A percentile compares a stretch with the other conserved stretches of the same genome.
These are phyloP conservation scores for Drosophila barbarae DNA, from an alignment of 2,888 invertebrate genomes.

Conservation along the genomic window DNA sequence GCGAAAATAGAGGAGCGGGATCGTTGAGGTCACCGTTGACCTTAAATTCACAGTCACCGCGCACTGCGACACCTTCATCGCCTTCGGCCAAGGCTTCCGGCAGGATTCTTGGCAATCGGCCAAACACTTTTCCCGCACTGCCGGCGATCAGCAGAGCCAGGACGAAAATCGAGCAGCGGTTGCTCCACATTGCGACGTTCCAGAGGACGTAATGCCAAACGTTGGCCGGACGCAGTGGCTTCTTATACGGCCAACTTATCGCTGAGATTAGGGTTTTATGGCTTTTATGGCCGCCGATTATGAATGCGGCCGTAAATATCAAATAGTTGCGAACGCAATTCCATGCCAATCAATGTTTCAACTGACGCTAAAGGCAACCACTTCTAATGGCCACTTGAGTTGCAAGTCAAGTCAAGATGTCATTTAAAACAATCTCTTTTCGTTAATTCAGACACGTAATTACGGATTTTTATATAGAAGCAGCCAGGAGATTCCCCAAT, in stretches of 20 bases:
- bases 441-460: slow-evolving; percentile 18
- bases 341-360: slow-evolving; percentile 20
- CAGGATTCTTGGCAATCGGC: slow-evolving; percentile 48
- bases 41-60: slow-evolving; percentile 65
- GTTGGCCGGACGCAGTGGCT: background rate
- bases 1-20: slow-evolving; percentile 83
- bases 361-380: slow-evolving; percentile 2
- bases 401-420: slow-evolving; percentile 4
- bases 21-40: slow-evolving; percentile 76
- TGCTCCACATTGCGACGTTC: slow-evolving; percentile 49
- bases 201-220: slow-evolving; percentile 36
- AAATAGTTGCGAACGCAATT: background rate
- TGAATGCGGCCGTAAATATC: slow-evolving; percentile 15
- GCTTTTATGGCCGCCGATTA: slow-evolving; percentile 21
- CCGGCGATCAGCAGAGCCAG: slow-evolving; percentile 48
- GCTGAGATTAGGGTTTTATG: slow-evolving; percentile 7
- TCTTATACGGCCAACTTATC: slow-evolving; percentile 50
- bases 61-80: slow-evolving; percentile 57
- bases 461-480: slow-evolving; percentile 4
- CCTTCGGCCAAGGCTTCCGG: slow-evolving; percentile 41
- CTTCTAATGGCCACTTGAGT: slow-evolving; percentile 27
- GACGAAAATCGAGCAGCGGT: slow-evolving; percentile 39
- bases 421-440: slow-evolving; percentile 3
- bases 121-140: slow-evolving; percentile 9
- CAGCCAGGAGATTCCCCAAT: background rate